Evolutionary conservation across 2,113 vertebrate genomes (phyloP), one percentile per base, ranked within the genome.

Genomic region (Rhagologus leucostigma): DNA sequence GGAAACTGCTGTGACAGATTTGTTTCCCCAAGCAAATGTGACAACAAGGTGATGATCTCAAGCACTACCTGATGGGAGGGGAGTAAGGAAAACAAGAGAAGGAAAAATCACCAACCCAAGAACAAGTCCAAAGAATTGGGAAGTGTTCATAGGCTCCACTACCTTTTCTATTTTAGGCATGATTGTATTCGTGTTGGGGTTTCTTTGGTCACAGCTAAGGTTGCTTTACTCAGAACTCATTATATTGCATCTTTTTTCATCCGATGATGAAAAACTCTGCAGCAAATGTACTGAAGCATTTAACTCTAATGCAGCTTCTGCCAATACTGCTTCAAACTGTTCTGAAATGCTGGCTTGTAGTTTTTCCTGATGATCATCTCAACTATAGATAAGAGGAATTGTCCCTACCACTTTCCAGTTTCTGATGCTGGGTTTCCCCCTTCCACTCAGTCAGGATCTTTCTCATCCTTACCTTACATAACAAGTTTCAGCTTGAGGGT

Each of bases 41-140:
- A 96, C 94, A 97, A 96, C 91, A 97, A 89, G 78, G 90, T 95
- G 91, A 97, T 95, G 95, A 65, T 84, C 95, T 83, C 94, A 96
- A 96, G 90, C 67, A 56, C 46, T 77, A 63, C 46, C 62, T 95
- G 94, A 94, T 83, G 75, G 75, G 85, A 91, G 65, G 35, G 44
- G 57, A 96, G 73, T 4, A 19, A 80, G 62, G 32, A 93, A 97
- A 94, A 93, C 56, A 88, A 93, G 83, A 21, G 33, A 41, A 79
- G 18, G 29, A 13, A 26, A 71, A 85, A 24, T 0, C 35, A 46
- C 6, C 17, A 81, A 47, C 14, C 12, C 13, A 37, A 82, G 53
- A 84, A 77, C 27, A 37, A 84, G 84, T 33, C 76, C 52, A 46
- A 76, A 71, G 68, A 94, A 57, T 8, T 42, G 62, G 41, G 35